Evolutionary conservation across 2,797 vertebrate species (phyloP).

Genomic region (Myotis vivesi): DNA sequence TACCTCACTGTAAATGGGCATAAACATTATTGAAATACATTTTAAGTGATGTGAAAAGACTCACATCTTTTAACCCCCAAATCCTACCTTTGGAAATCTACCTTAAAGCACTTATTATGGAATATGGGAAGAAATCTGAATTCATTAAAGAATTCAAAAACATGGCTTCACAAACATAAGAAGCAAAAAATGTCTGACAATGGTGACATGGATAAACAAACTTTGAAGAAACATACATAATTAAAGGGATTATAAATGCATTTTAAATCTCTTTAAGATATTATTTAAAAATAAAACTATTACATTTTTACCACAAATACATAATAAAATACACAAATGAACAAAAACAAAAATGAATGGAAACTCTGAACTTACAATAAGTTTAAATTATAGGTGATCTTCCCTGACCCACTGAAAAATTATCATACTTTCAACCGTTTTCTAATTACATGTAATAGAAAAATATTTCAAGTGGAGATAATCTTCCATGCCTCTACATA

Average conservation of each 20-base stretch:
- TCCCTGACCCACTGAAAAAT: neutral
- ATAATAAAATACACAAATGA: neutral
- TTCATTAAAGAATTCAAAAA: neutral
- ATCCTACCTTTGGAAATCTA: neutral
- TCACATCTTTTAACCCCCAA: neutral
- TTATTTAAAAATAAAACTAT: neutral
- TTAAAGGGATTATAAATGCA: neutral
- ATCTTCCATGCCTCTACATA: neutral
- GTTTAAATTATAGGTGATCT: neutral
- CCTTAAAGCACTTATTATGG: neutral
- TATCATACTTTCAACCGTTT: neutral
- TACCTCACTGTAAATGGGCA: neutral
- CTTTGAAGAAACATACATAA: neutral
- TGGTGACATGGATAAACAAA: neutral
- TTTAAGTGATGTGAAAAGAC: neutral
- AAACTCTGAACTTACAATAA: neutral
- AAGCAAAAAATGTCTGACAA: neutral
- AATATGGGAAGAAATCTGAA: neutral
- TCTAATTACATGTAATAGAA: neutral
- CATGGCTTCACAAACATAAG: neutral
- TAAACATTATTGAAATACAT: neutral
- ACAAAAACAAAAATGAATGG: neutral
- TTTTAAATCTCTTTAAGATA: neutral
- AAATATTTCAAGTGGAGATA: neutral
- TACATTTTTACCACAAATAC: neutral